Evolutionary conservation across 2,797 vertebrate genomes (phyloP).

Genomic region (Benthosema pterotum): DNA sequence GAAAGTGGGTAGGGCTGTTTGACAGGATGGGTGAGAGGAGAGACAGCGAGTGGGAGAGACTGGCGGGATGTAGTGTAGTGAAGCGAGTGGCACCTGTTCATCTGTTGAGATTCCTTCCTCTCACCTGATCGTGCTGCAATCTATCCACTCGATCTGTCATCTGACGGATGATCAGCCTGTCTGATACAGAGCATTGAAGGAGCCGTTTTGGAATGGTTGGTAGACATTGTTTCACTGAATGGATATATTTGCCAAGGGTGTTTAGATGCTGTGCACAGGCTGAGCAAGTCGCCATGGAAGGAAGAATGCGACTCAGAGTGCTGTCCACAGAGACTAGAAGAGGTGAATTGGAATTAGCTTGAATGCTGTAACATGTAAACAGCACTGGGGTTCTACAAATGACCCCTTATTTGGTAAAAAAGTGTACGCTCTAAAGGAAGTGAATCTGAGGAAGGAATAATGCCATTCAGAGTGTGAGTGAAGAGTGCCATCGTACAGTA

Average conservation of each 20-base stretch:
- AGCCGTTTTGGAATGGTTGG: conserved; percentile 9
- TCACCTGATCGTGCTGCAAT: neutral
- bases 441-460: no score
- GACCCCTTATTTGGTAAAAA: no score
- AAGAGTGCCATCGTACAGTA: no score
- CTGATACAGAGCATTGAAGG: no score
- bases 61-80: conserved; percentile 2
- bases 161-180: no score
- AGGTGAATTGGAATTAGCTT: neutral
- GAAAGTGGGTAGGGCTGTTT: conserved; percentile 53
- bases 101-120: conserved; percentile 12
- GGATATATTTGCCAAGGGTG: conserved; percentile 15
- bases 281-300: neutral
- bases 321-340: neutral
- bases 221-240: neutral
- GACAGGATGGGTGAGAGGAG: conserved; percentile 35
- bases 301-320: neutral
- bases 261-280: conserved; percentile 14
- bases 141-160: no score
- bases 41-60: conserved; percentile 5
- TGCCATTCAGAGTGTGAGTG: no score
- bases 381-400: no score
- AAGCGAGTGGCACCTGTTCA: conserved; percentile 27
- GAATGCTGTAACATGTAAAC: no score
- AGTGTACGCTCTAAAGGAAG: no score